Evolutionary conservation across 2,797 vertebrate species (phyloP).

Genomic region (Phrynocephalus vlangalii): DNA sequence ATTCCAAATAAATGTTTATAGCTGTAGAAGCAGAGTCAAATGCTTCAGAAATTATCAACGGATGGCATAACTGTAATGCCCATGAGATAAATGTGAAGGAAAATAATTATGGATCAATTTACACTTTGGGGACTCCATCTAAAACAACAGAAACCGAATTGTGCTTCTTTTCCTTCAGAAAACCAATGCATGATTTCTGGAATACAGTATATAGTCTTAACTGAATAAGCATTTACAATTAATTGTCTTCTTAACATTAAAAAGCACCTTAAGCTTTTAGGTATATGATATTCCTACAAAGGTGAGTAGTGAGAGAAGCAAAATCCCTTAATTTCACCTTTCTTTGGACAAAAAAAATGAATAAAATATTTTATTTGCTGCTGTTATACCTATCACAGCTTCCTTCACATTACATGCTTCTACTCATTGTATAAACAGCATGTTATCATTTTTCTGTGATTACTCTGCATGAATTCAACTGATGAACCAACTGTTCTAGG

Average conservation of each 20-base stretch:
- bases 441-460: not conserved
- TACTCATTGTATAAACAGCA: not conserved
- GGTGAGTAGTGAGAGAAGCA: not conserved
- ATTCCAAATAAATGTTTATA: slow-evolving; percentile 19
- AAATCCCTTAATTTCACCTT: not conserved
- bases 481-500: not conserved
- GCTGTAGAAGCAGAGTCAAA: slow-evolving; percentile 4
- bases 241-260: not conserved
- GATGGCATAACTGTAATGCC: slow-evolving; percentile 16
- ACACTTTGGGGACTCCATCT: not conserved
- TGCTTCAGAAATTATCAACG: not conserved
- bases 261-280: not conserved
- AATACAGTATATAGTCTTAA: not conserved
- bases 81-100: slow-evolving; percentile 1
- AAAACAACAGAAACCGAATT: not conserved
- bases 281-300: not conserved
- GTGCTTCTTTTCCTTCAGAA: not conserved
- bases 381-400: not conserved
- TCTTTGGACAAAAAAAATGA: not conserved
- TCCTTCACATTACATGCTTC: not conserved
- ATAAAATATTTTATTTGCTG: not conserved
- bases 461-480: not conserved
- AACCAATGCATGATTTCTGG: not conserved
- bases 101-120: not conserved
- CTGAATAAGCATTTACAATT: not conserved